Evolutionary conservation across 23 tunicate genomes (phyloP), one percentile per base, ranked within the genome.

Genomic region (Oikopleura vanhoeffeni): DNA sequence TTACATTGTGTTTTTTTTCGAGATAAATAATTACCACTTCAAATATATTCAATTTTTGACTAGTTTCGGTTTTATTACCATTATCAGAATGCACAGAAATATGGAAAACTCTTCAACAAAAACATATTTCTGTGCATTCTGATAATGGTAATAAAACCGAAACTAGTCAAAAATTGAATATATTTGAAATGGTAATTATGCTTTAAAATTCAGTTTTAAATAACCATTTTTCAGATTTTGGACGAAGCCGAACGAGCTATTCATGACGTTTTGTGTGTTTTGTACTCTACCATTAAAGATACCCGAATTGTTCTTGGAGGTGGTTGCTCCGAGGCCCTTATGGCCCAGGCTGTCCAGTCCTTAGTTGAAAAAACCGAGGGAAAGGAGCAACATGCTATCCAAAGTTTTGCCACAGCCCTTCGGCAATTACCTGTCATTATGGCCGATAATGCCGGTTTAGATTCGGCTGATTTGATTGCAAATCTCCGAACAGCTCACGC

Each of bases 191-290:
- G n/a, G n/a, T n/a, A n/a, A n/a, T n/a, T n/a, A n/a, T n/a, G n/a
- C n/a, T n/a, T n/a, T n/a, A n/a, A n/a, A n/a, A n/a, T n/a, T n/a
- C n/a, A n/a, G n/a, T n/a, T n/a, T n/a, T n/a, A n/a, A n/a, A n/a
- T n/a, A n/a, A n/a, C n/a, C n/a, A n/a, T n/a, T n/a, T 13, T 49
- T 49, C 64, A 71, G 79, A 95, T 95, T 79, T 60, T 95, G 40
- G 99, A 95, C 64, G 99, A 95, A 83, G 76, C 99, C 0, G 99
- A 95, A 85, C 92, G 99, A 0, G 91, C 99, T 28, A 84, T 95
- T 83, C 99, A 95, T 58, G 99, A 95, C 86, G 99, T 96, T 34
- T 87, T 95, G 36, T 95, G 99, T 40, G 99, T 95, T 57, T 85
- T 95, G 84, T 92, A 94, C 41, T 87, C 91, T 41, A 95, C 99